These are phyloP conservation scores for Drosophila ustulata DNA, from an alignment of 2,888 invertebrate species.

Conservation along the genomic window DNA sequence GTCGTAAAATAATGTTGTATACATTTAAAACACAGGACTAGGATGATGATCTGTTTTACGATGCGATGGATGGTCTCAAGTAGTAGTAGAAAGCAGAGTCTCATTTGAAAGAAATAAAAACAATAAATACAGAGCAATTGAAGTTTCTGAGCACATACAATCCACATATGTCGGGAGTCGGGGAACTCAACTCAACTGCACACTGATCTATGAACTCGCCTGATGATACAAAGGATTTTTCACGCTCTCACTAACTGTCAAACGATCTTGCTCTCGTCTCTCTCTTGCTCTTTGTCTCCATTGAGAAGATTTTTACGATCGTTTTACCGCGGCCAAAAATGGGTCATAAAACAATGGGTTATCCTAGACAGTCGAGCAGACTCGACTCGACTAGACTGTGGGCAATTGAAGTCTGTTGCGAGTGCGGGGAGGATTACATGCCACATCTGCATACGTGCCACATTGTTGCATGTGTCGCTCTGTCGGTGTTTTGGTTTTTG, in stretches of 20 bases:
- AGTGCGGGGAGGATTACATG: slow-evolving; percentile 9
- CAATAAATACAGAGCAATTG: slow-evolving; percentile 73
- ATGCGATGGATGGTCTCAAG: slow-evolving; percentile 32
- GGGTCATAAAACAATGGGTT: slow-evolving; percentile 82
- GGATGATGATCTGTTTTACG: slow-evolving; percentile 64
- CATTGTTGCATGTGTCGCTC: slow-evolving; percentile 33
- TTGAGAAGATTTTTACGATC: slow-evolving; percentile 71
- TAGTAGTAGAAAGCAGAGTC: slow-evolving; percentile 62
- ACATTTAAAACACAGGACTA: slow-evolving; percentile 76
- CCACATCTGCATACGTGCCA: slow-evolving; percentile 15
- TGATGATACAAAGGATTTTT: slow-evolving; percentile 71
- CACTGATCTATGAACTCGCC: slow-evolving; percentile 35
- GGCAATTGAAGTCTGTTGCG: slow-evolving; percentile 17
- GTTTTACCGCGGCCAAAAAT: slow-evolving; percentile 73
- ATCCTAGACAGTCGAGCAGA: slow-evolving; percentile 53
- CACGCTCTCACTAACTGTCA: slow-evolving; percentile 59
- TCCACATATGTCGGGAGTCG: slow-evolving; percentile 46
- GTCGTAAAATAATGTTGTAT: slow-evolving; percentile 77
- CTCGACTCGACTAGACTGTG: neutral
- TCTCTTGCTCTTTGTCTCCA: neutral
- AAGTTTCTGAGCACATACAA: slow-evolving; percentile 43
- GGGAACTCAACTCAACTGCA: slow-evolving; percentile 10
- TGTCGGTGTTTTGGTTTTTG: slow-evolving; percentile 53
- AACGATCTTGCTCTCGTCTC: slow-evolving; percentile 18
- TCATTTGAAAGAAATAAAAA: slow-evolving; percentile 79